These are phyloP conservation scores for Lipophrys pholis DNA, from an alignment of 2,113 vertebrate species.

Conservation along the genomic window DNA sequence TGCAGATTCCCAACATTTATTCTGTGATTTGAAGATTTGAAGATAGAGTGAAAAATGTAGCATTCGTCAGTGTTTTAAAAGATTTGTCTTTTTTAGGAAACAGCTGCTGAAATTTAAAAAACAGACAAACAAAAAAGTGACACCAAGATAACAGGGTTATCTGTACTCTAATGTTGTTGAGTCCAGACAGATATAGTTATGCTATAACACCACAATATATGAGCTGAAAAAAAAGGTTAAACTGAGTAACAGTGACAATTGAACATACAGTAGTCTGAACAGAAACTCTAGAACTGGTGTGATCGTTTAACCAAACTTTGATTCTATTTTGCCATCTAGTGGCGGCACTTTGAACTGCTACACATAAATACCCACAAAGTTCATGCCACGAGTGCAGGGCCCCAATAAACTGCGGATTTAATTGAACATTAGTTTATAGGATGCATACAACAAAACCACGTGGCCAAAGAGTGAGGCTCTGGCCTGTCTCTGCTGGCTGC, in stretches of 20 bases:
- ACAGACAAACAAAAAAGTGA: background rate
- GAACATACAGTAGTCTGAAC: background rate
- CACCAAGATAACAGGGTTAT: too few species aligned
- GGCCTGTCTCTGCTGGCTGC: too few species aligned
- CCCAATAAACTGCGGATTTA: too few species aligned
- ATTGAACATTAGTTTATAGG: too few species aligned
- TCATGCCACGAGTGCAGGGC: too few species aligned
- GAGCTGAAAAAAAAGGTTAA: background rate
- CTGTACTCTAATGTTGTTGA: background rate
- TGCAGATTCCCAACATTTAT: background rate
- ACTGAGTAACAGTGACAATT: background rate
- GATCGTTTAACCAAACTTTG: background rate
- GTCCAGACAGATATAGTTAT: too few species aligned
- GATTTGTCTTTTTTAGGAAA: background rate
- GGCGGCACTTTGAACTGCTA: constrained; percentile 26
- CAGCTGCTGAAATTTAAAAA: background rate
- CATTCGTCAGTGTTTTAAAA: background rate
- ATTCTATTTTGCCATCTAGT: constrained; percentile 68
- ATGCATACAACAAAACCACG: too few species aligned
- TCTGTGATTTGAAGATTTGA: background rate
- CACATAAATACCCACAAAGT: too few species aligned
- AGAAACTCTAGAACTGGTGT: background rate
- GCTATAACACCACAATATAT: background rate
- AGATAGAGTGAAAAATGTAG: background rate
- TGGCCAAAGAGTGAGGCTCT: too few species aligned